Base-by-base conservation (phyloP, 2,888 invertebrate species). In the Spatulosminthurus flaviceps region DNA sequence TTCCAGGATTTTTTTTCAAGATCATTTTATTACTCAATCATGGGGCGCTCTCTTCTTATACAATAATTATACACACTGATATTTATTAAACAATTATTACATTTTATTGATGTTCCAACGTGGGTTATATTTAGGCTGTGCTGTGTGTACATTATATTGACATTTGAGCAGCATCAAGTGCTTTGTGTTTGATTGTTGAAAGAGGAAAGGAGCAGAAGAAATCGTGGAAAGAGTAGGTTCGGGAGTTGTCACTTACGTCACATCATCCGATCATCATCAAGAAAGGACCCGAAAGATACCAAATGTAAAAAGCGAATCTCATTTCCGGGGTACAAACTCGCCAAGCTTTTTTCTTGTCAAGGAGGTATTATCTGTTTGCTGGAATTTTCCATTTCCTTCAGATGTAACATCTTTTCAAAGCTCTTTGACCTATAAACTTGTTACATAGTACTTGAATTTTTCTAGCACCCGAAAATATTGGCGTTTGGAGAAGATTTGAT, bases 271-370 rank as follows among this genome's bases (percentile, higher is more conserved):
- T n/a, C 29, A 24, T 28, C 69, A 11, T 69, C 19, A 11, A 51
- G n/a, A n/a, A n/a, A n/a, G n/a, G n/a, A n/a, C n/a, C n/a, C n/a
- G n/a, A n/a, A n/a, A n/a, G 51, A 51, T 51, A 51, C 51, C 51
- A 19, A 51, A 51, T 34, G 42, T 71, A 73, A 73, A n/a, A n/a
- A 73, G 73, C 60, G 60, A 73, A 73, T 60, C 73, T 73, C 51
- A 73, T 73, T 73, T 73, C 73, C 73, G 73, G 73, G 24, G n/a
- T 60, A 24, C 51, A 73, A 11, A 60, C 73, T 22, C 73, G 26
- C 24, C 64, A 24, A 64, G 24, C 11, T 22, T 64, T 26, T 64
- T 64, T 26, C 16, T 24, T 13, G 24, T 24, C 5, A 16, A 51
- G 2, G 16, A 51, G 16, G 51, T 51, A 4, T 51, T 19, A 11